Evolutionary conservation across 2,888 invertebrate genomes (phyloP), one percentile per base, ranked within the genome.

Genomic region (Amblyteles armatorius): DNA sequence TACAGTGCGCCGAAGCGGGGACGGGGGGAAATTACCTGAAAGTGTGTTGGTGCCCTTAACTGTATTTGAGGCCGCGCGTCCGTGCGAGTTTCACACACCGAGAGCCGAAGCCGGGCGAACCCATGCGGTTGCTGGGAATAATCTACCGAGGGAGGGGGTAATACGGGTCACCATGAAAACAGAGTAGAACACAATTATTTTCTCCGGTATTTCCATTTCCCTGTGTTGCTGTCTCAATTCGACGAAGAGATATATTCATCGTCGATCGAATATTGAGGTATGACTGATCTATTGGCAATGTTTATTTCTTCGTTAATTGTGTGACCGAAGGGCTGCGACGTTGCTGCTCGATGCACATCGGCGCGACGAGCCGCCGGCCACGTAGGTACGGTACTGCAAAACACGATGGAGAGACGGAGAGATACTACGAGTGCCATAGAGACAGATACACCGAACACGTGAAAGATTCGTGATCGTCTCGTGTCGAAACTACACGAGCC

Each of bases 1-100:
- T 44, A 36, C 69, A 48, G 60, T 78, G 84, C 78, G 81, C 84
- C 73, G 79, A 79, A 79, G 83, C 79, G 36, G 57, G 44, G 16
- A 71, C 67, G 68, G 60, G 40, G 68, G 52, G 65, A 52, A 69
- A 19, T 48, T 69, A 50, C 71, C 19, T 55, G 16, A 29, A 22
- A 3, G 29, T 65, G 72, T 55, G 52, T 60, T 55, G 40, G 77
- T 71, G 33, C 52, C 50, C 29, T 63, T 74, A 6, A 50, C 13
- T 29, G 40, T 36, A 55, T 40, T 3, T 29, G 19, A n/a, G 57
- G 26, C 11, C 16, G 40, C 5, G 22, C 5, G 60, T 33, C 29
- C 26, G 48, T 60, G 33, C 44, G 57, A 57, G 57, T 68, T 55
- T 57, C 19, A 44, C 74, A 68, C 50, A 44, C 36, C 4, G 40